phyloP scores from a whole-genome alignment of 2,888 invertebrate species.

The Tachina fera region DNA sequence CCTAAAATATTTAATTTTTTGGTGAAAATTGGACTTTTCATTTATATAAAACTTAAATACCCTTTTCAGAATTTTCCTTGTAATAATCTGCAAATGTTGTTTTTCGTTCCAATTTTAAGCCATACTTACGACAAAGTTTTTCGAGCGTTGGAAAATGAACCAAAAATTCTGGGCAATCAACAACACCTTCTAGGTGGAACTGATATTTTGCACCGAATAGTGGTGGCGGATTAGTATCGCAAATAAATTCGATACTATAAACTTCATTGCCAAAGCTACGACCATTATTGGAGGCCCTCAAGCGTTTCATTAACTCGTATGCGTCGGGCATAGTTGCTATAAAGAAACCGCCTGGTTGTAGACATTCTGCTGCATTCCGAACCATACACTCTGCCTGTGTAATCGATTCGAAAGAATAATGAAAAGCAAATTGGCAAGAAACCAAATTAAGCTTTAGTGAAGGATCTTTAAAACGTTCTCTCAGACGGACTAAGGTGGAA shows the following conservation, averaged over 20 bases:
- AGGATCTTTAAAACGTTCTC: constrained; percentile 90
- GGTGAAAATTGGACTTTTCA: background rate
- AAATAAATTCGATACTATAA: constrained; percentile 89
- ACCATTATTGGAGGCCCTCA: constrained; percentile 84
- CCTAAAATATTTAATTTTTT: constrained; percentile 71
- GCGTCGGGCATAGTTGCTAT: constrained; percentile 98
- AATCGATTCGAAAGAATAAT: constrained; percentile 96
- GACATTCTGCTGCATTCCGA: constrained; percentile 94
- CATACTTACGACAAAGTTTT: constrained; percentile 89
- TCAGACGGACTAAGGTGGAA: constrained; percentile 92
- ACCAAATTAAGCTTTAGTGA: constrained; percentile 93
- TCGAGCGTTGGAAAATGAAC: constrained; percentile 95
- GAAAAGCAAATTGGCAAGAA: constrained; percentile 99
- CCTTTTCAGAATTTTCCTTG: constrained; percentile 77
- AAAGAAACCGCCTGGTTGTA: constrained; percentile 95
- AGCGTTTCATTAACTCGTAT: constrained; percentile 92
- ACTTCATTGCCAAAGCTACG: constrained; percentile 91
- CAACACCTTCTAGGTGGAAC: constrained; percentile 97
- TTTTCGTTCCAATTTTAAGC: constrained; percentile 87
- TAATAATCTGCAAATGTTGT: constrained; percentile 92
- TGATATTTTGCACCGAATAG: constrained; percentile 98
- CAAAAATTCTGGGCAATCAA: constrained; percentile 99
- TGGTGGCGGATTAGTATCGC: constrained; percentile 88
- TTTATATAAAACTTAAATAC: constrained; percentile 62
- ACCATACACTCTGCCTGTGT: constrained; percentile 96